phyloP scores from a whole-genome alignment of 2,113 vertebrate genomes.

The Myanophis thanlyinensis region DNA sequence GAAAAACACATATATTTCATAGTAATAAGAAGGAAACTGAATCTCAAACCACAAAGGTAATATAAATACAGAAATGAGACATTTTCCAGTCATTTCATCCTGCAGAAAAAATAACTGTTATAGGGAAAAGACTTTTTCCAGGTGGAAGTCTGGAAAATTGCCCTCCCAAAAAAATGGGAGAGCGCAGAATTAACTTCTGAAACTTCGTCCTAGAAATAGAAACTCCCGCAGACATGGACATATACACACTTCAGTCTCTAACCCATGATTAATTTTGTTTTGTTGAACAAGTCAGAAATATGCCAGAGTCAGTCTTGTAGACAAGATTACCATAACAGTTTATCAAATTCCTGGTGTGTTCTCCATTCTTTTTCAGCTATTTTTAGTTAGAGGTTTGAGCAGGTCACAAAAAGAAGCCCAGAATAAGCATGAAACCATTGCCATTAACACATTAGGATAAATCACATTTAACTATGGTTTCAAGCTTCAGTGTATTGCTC shows the following conservation, averaged over 20 bases:
- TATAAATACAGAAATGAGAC: neutral
- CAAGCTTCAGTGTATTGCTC: neutral
- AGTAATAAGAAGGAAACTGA: neutral
- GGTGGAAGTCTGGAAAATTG: neutral
- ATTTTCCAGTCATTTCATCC: neutral
- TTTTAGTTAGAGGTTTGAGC: neutral
- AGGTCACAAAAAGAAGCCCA: neutral
- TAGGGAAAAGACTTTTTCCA: neutral
- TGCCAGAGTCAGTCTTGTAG: neutral
- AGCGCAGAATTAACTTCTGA: neutral
- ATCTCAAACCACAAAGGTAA: neutral
- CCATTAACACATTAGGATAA: neutral
- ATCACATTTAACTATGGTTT: neutral
- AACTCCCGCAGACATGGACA: neutral
- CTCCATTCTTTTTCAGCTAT: neutral
- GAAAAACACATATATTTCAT: neutral
- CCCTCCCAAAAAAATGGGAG: neutral
- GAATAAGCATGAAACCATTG: neutral
- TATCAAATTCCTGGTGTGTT: neutral
- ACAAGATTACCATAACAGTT: neutral
- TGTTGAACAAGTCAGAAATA: neutral
- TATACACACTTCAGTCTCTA: neutral
- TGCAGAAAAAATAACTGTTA: neutral
- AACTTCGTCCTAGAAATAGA: neutral
- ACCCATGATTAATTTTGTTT: neutral